Conservation (phyloP, 1,140 invertebrate species). For the Calosoma granatense region DNA sequence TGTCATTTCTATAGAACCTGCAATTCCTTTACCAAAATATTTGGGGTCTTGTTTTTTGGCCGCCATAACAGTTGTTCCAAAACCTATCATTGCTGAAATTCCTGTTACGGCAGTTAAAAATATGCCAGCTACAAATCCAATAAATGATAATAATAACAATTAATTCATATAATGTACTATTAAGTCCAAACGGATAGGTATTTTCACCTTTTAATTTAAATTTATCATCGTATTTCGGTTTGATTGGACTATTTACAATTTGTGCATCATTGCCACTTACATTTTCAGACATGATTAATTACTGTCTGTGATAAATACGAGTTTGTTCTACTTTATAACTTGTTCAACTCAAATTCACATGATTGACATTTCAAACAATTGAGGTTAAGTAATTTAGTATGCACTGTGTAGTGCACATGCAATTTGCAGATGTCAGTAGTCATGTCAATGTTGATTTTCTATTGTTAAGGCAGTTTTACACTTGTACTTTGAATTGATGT, state of each 20-base stretch:
- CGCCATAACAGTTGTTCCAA: conserved; percentile 62
- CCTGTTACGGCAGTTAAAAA: conserved; percentile 70
- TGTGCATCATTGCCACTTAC: not conserved
- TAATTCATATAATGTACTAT: not conserved
- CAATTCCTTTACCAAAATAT: conserved; percentile 66
- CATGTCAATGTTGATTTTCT: too few species aligned
- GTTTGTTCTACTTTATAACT: not conserved
- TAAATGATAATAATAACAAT: conserved; percentile 8
- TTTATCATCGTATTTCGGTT: not conserved
- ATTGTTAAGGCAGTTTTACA: too few species aligned
- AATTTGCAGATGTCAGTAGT: too few species aligned
- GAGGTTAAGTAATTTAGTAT: too few species aligned
- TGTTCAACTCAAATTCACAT: too few species aligned
- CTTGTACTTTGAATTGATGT: too few species aligned
- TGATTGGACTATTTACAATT: not conserved
- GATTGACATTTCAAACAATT: too few species aligned
- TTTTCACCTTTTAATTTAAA: conserved; percentile 3
- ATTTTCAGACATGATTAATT: not conserved
- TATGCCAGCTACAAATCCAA: conserved; percentile 56
- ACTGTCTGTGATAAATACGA: not conserved
- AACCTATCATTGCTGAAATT: conserved; percentile 69
- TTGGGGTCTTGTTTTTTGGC: conserved; percentile 71
- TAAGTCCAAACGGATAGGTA: not conserved
- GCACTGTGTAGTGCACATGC: too few species aligned
- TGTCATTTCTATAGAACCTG: conserved; percentile 48